These are phyloP conservation scores for Triops cancriformis DNA, from an alignment of 1,140 invertebrate genomes.

Conservation along the genomic window DNA sequence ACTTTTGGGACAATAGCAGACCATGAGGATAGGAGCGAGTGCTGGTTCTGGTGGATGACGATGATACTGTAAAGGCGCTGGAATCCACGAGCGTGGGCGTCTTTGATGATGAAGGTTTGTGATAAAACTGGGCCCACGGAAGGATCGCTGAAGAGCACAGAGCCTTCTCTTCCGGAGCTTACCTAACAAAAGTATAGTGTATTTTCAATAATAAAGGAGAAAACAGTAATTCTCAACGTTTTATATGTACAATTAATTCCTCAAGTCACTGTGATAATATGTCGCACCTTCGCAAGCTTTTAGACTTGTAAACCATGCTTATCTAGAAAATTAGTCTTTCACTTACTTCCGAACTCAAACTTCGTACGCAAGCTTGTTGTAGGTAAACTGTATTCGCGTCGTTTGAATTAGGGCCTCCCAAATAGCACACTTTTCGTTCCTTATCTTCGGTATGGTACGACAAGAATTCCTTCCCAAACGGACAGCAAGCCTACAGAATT, in stretches of 20 bases:
- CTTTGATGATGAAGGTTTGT: not conserved
- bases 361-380: not conserved
- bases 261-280: too few species aligned
- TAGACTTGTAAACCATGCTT: too few species aligned
- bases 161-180: not conserved
- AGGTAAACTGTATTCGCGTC: not conserved
- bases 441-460: not conserved
- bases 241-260: too few species aligned
- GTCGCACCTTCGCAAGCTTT: too few species aligned
- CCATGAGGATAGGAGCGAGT: not conserved
- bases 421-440: not conserved
- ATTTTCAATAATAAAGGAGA: not conserved
- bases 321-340: not conserved
- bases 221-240: too few species aligned
- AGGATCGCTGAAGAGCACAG: not conserved
- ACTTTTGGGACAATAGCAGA: not conserved
- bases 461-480: not conserved
- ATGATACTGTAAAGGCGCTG: not conserved
- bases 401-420: not conserved
- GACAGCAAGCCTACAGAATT: not conserved
- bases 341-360: not conserved
- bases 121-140: not conserved
- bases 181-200: not conserved
- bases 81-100: not conserved
- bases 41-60: not conserved